Base-by-base conservation (phyloP, 2,797 vertebrate genomes). In the Gymnodraco acuticeps region DNA sequence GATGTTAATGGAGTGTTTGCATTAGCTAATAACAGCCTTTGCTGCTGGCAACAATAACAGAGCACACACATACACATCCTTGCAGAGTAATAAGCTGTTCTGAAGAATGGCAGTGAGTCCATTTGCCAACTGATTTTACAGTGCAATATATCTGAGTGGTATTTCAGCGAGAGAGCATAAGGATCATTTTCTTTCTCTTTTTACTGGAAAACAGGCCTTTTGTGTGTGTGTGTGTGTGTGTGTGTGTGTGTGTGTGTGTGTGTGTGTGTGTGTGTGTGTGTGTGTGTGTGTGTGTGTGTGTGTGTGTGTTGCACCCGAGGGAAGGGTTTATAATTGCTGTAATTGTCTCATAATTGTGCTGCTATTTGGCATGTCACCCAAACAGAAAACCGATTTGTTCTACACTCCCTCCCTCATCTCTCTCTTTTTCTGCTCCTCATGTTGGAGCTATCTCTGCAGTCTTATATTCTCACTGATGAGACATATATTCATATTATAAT, bases 311-410 rank as follows among this genome's bases (percentile, higher is more conserved):
- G n/a, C 59, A 41, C 75, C 72, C 63, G 4, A 8, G 61, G 56
- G 74, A 63, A 50, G 19, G 53, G 66, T 82, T 87, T 81, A 80
- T 91, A 92, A 90, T 91, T 87, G 84, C 41, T 55, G 51, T 79
- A 81, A 90, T 80, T 80, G 82, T 86, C 70, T 76, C 79, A 85
- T 90, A 89, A 90, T 87, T 81, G 77, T 66, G 64, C 48, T 27
- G 64, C 72, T 77, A 66, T 89, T 87, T 80, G 73, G 69, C 51
- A 31, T 65, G 74, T 77, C 81, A 75, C 47, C 47, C 71, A 73
- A 82, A 82, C 78, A 75, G 64, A 58, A 71, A 45, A 84, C 64
- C 6, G 13, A 76, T 84, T 81, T 73, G 62, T 78, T 84, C 67
- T 67, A 78, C 77, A 23, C 75, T 68, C 50, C 6, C 31, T 45